A percentile compares a stretch with the other conserved stretches of the same genome.
phyloP scores from a whole-genome alignment of 2,797 vertebrate species.

The Dallia pectoralis region DNA sequence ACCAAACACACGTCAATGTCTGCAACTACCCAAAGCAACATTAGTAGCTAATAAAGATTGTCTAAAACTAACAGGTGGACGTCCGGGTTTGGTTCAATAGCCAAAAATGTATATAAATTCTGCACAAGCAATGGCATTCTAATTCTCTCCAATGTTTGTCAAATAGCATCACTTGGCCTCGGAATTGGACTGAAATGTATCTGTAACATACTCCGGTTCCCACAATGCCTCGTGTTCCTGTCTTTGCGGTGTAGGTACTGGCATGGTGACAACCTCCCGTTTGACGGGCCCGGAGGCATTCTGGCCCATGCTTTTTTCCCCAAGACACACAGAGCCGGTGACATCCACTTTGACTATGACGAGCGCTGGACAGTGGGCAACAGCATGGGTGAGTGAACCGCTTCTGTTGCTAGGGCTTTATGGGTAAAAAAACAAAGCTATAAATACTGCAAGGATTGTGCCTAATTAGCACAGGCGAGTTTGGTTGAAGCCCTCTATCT shows the following conservation, averaged over 20 bases:
- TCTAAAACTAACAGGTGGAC: background rate
- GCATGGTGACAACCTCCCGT: constrained; percentile 92
- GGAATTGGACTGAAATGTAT: too few relatives aligned
- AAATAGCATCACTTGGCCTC: too few relatives aligned
- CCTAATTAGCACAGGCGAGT: background rate
- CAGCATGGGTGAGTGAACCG: constrained; percentile 78
- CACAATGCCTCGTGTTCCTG: background rate
- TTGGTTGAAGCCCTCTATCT: too few relatives aligned
- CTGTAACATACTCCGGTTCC: too few relatives aligned
- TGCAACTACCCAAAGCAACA: background rate
- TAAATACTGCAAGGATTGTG: background rate
- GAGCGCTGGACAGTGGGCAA: constrained; percentile 93
- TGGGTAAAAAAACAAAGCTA: background rate
- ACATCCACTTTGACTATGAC: constrained; percentile 94
- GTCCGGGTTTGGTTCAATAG: background rate
- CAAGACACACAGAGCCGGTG: constrained; percentile 86
- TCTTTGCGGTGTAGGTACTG: constrained; percentile 78
- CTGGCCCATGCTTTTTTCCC: constrained; percentile 96
- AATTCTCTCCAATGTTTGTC: background rate
- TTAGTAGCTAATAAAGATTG: background rate
- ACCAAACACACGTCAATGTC: background rate
- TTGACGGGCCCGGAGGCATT: constrained; percentile 91
- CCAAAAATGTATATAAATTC: too few relatives aligned
- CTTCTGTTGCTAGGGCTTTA: background rate
- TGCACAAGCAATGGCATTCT: too few relatives aligned